These are phyloP conservation scores for Dolichoris vasculosae DNA, from an alignment of 1,140 invertebrate species.

Conservation along the genomic window DNA sequence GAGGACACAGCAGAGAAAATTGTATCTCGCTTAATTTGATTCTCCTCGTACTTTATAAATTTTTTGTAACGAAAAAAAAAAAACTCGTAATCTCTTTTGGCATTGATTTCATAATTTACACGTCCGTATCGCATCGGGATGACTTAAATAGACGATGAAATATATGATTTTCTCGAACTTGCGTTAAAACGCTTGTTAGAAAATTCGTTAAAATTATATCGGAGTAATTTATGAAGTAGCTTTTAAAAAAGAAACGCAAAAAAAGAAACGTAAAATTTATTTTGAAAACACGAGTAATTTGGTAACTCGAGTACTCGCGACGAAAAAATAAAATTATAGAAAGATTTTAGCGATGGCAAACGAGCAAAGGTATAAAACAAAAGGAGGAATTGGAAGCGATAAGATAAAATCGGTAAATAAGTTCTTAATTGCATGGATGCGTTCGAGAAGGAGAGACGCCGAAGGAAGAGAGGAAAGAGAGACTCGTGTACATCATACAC, in stretches of 20 bases:
- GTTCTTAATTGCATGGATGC: not conserved
- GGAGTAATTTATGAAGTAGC: too few relatives aligned
- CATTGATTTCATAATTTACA: not conserved
- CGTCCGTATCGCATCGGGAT: not conserved
- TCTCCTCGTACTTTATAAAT: slow-evolving; percentile 4
- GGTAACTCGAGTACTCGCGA: too few relatives aligned
- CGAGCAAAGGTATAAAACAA: not conserved
- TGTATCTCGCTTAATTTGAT: slow-evolving; percentile 13
- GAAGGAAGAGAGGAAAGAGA: not conserved
- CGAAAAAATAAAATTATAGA: too few relatives aligned
- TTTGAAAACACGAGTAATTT: too few relatives aligned
- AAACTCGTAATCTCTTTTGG: not conserved
- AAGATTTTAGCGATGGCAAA: not conserved
- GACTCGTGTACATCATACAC: slow-evolving; percentile 10
- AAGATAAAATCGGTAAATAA: not conserved
- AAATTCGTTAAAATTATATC: too few relatives aligned
- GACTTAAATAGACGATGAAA: too few relatives aligned
- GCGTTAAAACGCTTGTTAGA: too few relatives aligned
- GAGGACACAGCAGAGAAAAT: not conserved
- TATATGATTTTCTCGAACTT: too few relatives aligned
- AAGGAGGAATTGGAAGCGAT: not conserved
- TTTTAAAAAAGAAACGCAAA: too few relatives aligned
- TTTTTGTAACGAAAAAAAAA: not conserved
- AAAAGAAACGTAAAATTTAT: too few relatives aligned
- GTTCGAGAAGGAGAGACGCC: not conserved